Conservation (phyloP, 2,888 invertebrate species). For the Alentia gelatinosa region DNA sequence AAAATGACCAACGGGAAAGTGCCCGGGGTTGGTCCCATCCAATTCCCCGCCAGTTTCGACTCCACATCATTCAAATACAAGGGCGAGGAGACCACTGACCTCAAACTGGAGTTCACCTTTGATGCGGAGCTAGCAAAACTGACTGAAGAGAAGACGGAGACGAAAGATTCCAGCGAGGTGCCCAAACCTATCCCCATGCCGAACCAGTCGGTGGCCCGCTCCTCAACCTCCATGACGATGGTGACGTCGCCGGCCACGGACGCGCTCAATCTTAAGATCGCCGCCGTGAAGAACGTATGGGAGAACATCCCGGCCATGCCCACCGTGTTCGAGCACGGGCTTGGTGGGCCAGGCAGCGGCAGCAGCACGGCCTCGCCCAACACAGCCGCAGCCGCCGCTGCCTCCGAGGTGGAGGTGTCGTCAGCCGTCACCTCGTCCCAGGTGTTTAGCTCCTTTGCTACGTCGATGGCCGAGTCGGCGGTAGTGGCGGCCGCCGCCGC, state of each 20-base stretch:
- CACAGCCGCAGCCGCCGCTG: background rate
- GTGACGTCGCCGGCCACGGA: conserved; percentile 85
- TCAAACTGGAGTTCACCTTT: conserved; percentile 95
- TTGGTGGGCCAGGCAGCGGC: conserved; percentile 56
- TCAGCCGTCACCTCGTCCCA: conserved; percentile 36
- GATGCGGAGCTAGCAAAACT: conserved; percentile 87
- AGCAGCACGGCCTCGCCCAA: conserved; percentile 22
- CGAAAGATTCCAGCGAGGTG: conserved; percentile 35
- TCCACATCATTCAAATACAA: conserved; percentile 70
- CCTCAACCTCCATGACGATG: conserved; percentile 51
- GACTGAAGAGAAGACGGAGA: conserved; percentile 73
- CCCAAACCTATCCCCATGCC: conserved; percentile 56
- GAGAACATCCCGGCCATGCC: conserved; percentile 66
- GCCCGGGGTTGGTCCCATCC: conserved; percentile 73
- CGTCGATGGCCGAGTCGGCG: conserved; percentile 24
- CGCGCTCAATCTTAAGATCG: conserved; percentile 95
- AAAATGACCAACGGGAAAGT: conserved; percentile 6
- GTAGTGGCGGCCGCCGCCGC: background rate
- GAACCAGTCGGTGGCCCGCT: conserved; percentile 24
- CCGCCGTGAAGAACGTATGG: conserved; percentile 91
- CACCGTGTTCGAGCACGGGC: conserved; percentile 71
- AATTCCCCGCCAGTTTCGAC: conserved; percentile 79
- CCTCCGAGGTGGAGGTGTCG: background rate
- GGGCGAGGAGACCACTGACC: conserved; percentile 84
- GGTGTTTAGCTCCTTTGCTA: conserved; percentile 49